Conservation (phyloP, 2,888 invertebrate species). For the Nymphalis urticae region DNA sequence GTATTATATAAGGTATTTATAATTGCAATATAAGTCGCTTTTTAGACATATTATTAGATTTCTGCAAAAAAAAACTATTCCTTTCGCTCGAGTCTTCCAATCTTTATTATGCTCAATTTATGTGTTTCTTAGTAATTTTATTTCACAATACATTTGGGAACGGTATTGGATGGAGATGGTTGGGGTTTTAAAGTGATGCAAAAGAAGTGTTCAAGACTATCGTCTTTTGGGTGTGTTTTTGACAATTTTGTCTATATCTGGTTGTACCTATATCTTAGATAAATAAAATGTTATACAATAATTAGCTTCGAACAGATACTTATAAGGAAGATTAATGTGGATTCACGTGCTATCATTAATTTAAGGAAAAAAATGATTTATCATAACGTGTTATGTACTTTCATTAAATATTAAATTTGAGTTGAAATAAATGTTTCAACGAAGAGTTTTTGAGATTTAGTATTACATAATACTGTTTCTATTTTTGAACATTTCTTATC, state of each 20-base stretch:
- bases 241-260: constrained; percentile 54
- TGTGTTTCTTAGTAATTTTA: constrained; percentile 36
- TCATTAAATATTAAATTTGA: not conserved
- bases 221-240: constrained; percentile 52
- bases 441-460: no score
- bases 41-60: constrained; percentile 29
- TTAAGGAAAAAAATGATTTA: constrained; percentile 23
- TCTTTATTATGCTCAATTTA: constrained; percentile 56
- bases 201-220: constrained; percentile 63
- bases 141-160: constrained; percentile 27
- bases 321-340: constrained; percentile 46
- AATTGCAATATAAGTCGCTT: constrained; percentile 30
- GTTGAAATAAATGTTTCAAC: no score
- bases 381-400: constrained; percentile 28
- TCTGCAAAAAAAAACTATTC: constrained; percentile 36
- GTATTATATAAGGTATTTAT: constrained; percentile 28
- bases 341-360: constrained; percentile 53
- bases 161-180: constrained; percentile 15
- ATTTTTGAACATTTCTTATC: not conserved
- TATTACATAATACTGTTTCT: not conserved
- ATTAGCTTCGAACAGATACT: constrained; percentile 56
- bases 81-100: constrained; percentile 69
- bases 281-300: constrained; percentile 49
- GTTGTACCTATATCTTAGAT: constrained; percentile 55
- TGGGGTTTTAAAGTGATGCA: constrained; percentile 43